A percentile compares a stretch with the other conserved stretches of the same genome.
phyloP scores from a whole-genome alignment of 1,140 invertebrate species.

The Meloidogyne hapla region DNA sequence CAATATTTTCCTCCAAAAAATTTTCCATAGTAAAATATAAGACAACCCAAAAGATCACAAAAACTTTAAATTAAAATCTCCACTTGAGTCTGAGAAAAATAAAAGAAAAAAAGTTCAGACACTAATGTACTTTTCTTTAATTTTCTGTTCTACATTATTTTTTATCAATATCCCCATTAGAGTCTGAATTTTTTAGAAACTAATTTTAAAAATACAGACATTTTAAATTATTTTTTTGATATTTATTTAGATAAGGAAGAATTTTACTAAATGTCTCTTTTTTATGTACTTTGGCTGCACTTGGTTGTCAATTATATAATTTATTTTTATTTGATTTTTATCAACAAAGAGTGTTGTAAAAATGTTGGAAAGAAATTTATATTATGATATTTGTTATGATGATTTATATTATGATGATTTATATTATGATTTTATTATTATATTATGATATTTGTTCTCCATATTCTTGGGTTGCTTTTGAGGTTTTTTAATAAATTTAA shows the following conservation, averaged over 20 bases:
- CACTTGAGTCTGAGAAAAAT: background rate
- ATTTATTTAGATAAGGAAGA: background rate
- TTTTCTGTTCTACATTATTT: too few relatives aligned
- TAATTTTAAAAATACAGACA: background rate
- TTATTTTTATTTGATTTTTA: background rate
- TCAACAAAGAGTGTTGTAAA: background rate
- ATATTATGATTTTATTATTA: too few relatives aligned
- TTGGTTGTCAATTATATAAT: background rate
- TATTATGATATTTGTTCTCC: constrained; percentile 22
- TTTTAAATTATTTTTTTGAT: background rate
- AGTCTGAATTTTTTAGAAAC: background rate
- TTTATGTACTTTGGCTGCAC: background rate
- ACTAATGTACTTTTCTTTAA: too few relatives aligned
- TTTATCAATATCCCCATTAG: background rate
- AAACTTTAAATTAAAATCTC: background rate
- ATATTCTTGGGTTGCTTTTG: constrained; percentile 22
- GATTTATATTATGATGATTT: too few relatives aligned
- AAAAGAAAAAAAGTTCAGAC: too few relatives aligned
- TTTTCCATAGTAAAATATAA: background rate
- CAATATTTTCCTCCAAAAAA: background rate
- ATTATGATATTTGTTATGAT: too few relatives aligned
- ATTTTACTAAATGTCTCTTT: background rate
- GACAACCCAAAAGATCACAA: background rate
- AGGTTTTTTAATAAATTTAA: background rate
- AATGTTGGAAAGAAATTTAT: too few relatives aligned